Evolutionary conservation across 2,113 vertebrate genomes (phyloP).

Genomic region (Tonatia bakeri): DNA sequence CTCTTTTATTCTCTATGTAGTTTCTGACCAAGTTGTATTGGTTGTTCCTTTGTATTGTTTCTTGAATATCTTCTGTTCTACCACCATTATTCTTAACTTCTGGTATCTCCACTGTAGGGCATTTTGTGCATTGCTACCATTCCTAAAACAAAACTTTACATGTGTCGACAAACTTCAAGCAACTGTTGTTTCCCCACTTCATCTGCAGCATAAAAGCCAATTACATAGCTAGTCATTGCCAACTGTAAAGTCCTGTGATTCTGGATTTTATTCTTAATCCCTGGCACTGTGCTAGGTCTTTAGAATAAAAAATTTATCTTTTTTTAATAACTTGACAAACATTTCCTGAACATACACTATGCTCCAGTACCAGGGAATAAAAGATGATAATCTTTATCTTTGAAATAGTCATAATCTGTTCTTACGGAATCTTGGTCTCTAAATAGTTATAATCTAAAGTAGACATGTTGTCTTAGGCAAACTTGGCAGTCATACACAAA

Average conservation of each 20-base stretch:
- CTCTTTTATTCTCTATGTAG: background rate
- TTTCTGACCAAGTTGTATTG: background rate
- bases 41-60: background rate
- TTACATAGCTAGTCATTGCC: background rate
- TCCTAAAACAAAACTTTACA: background rate
- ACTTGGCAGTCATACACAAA: background rate
- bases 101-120: background rate
- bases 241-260: background rate
- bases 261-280: background rate
- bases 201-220: background rate
- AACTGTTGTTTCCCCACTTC: background rate
- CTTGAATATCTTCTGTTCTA: background rate
- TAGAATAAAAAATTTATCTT: background rate
- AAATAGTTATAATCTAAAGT: conserved; percentile 17
- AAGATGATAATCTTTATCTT: background rate
- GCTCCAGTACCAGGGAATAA: background rate
- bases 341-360: background rate
- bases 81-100: background rate
- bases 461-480: background rate
- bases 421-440: background rate
- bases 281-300: background rate
- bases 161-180: background rate
- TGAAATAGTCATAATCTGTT: background rate
- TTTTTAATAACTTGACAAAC: background rate
- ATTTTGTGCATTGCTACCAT: background rate